Evolutionary conservation across 2,797 vertebrate species (phyloP).

Genomic region (Poeciliopsis infans): DNA sequence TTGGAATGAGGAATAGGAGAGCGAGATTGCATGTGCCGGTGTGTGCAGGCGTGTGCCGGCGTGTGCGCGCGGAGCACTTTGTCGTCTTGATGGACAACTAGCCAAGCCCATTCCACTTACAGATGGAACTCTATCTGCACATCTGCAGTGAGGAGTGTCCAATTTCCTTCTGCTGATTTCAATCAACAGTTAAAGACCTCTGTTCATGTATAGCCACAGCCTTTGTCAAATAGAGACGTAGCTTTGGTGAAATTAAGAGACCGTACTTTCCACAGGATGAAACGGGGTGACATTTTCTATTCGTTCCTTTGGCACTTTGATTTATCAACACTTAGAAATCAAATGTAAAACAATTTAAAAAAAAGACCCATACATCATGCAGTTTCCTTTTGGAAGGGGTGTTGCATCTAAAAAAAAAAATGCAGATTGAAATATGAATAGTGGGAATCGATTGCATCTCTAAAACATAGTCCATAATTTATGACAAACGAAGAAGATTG

Average conservation of each 20-base stretch:
- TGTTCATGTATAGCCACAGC: conserved; percentile 25
- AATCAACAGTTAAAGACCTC: conserved; percentile 57
- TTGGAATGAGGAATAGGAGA: conserved; percentile 22
- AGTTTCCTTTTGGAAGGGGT: conserved; percentile 28
- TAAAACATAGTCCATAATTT: conserved; percentile 68
- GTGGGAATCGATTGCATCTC: conserved; percentile 63
- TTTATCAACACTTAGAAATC: conserved; percentile 39
- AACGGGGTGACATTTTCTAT: not conserved
- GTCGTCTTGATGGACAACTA: conserved; percentile 65
- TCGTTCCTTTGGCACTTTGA: conserved; percentile 5
- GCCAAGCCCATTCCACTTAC: conserved; percentile 51
- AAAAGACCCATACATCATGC: not conserved
- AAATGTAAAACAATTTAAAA: conserved; percentile 15
- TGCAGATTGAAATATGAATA: conserved; percentile 59
- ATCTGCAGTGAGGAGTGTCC: conserved; percentile 61
- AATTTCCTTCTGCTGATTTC: conserved; percentile 62
- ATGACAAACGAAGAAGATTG: conserved; percentile 61
- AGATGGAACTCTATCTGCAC: conserved; percentile 56
- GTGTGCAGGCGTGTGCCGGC: conserved; percentile 4
- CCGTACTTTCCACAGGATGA: conserved; percentile 14
- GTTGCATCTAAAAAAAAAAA: conserved; percentile 20
- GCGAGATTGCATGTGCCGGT: conserved; percentile 12
- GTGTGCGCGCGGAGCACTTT: conserved; percentile 28
- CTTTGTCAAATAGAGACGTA: conserved; percentile 47
- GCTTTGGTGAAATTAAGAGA: conserved; percentile 30